Evolutionary conservation across 2,113 vertebrate species (phyloP).

Genomic region (Dromas ardeola): DNA sequence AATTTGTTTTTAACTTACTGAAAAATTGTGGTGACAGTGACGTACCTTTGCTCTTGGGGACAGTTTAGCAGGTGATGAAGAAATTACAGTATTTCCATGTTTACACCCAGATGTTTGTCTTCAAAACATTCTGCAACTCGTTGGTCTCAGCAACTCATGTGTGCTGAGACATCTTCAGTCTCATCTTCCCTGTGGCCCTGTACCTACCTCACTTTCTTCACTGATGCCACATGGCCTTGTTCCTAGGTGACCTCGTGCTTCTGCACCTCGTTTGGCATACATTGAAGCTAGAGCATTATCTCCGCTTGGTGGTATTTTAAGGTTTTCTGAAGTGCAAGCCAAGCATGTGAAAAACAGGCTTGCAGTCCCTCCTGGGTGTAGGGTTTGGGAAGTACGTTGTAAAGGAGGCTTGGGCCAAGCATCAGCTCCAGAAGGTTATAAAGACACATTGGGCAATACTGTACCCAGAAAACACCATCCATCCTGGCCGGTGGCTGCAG

Average conservation of each 20-base stretch:
- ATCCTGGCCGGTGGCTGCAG: neutral
- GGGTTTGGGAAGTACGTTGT: accelerated
- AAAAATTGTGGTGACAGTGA: neutral
- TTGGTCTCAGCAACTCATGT: neutral
- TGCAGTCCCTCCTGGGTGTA: neutral
- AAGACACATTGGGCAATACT: neutral
- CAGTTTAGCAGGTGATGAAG: neutral
- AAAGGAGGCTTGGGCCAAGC: neutral
- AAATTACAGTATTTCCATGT: neutral
- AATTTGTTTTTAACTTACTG: neutral
- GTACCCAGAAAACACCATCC: neutral
- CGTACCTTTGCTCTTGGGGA: neutral
- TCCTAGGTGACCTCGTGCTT: neutral
- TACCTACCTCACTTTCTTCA: neutral
- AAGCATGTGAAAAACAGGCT: neutral
- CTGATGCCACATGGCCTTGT: neutral
- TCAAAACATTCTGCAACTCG: neutral
- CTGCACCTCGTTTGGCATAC: accelerated
- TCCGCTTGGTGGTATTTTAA: neutral
- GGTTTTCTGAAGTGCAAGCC: neutral
- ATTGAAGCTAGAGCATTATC: neutral
- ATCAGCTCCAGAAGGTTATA: neutral
- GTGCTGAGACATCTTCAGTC: neutral
- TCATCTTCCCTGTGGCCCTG: neutral
- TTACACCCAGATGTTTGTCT: neutral